These are phyloP conservation scores for Maccullochella peelii DNA, from an alignment of 2,113 vertebrate species.

Conservation along the genomic window DNA sequence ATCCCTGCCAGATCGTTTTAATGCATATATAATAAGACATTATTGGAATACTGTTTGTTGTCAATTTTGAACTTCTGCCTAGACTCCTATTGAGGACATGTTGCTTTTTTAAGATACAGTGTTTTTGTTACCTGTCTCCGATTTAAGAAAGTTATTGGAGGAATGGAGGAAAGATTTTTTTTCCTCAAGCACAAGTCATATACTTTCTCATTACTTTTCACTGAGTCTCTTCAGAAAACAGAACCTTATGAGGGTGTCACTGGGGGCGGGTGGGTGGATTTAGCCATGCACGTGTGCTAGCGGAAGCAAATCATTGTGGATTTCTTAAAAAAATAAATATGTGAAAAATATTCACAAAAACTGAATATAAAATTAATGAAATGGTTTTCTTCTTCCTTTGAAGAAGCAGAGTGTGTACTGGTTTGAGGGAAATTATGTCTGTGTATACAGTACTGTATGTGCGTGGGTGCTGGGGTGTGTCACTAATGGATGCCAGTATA, in stretches of 20 bases:
- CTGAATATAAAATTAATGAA: neutral
- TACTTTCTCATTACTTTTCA: conserved; percentile 31
- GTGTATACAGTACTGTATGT: neutral
- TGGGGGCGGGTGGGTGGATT: conserved; percentile 20
- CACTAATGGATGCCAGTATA: conserved; percentile 14
- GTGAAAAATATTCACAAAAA: conserved; percentile 20
- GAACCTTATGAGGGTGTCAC: conserved; percentile 6
- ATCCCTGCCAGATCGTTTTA: conserved; percentile 43
- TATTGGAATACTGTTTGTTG: conserved; percentile 51
- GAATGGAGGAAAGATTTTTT: neutral
- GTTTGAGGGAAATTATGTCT: neutral
- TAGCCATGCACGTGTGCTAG: conserved; percentile 6
- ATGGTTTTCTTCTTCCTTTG: neutral
- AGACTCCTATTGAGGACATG: conserved; percentile 6
- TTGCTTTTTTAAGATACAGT: conserved; percentile 7
- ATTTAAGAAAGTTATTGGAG: conserved; percentile 31
- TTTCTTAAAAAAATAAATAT: neutral
- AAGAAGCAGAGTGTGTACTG: neutral
- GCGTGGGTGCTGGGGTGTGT: neutral
- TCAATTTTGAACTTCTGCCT: conserved; percentile 38
- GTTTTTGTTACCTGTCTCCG: conserved; percentile 10
- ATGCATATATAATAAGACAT: conserved; percentile 61
- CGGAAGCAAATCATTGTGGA: conserved; percentile 18
- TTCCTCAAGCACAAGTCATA: conserved; percentile 16
- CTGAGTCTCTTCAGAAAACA: conserved; percentile 19